Conservation (phyloP, 2,113 vertebrate genomes). For the Phrynocephalus versicolor region DNA sequence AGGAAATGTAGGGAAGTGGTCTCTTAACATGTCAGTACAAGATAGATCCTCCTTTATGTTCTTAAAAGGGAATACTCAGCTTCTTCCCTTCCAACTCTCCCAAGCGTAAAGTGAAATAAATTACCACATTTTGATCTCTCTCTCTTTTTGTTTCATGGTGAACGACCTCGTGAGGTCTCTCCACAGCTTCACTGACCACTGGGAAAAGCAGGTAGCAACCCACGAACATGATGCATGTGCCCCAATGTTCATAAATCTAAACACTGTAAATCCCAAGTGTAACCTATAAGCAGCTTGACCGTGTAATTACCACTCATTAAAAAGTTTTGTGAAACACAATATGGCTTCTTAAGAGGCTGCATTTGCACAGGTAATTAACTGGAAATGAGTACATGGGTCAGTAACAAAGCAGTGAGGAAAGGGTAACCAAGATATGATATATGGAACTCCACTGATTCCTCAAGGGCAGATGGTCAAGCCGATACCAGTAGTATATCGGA, state of each 20-base stretch:
- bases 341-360: neutral
- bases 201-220: neutral
- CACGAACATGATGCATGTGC: neutral
- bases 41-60: neutral
- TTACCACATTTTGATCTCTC: neutral
- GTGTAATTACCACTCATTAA: neutral
- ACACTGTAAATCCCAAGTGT: neutral
- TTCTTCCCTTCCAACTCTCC: neutral
- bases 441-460: neutral
- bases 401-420: neutral
- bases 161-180: neutral
- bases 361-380: neutral
- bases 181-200: neutral
- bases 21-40: slow-evolving; percentile 36
- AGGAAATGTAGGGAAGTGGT: slow-evolving; percentile 18
- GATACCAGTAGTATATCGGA: no score
- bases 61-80: neutral
- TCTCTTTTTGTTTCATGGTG: neutral
- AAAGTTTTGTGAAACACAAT: neutral
- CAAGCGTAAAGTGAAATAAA: neutral
- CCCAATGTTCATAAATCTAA: neutral
- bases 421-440: neutral
- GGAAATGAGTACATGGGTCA: neutral
- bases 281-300: neutral
- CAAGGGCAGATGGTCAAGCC: neutral